Conservation (phyloP, 2,797 vertebrate genomes). For the Intellagama lesueurii region DNA sequence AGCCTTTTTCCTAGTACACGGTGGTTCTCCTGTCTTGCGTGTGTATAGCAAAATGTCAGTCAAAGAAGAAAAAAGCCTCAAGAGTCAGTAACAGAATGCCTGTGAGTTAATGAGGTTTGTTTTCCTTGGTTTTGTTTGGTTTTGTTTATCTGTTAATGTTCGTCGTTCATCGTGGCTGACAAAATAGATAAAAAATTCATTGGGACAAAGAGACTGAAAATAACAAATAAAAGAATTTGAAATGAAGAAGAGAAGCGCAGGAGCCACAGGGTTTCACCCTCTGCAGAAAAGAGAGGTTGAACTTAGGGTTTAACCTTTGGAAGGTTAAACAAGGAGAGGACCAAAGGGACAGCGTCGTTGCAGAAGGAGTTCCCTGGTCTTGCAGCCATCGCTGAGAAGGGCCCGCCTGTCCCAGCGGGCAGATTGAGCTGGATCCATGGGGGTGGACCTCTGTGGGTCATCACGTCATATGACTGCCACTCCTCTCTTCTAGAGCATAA, state of each 20-base stretch:
- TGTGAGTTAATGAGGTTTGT: background rate
- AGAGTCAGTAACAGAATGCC: too few relatives aligned
- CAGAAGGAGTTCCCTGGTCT: too few relatives aligned
- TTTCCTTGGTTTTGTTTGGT: background rate
- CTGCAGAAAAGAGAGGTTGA: background rate
- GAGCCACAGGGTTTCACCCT: background rate
- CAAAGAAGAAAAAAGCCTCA: background rate
- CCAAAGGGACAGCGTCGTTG: too few relatives aligned
- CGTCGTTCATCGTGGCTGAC: too few relatives aligned
- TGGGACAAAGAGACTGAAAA: background rate
- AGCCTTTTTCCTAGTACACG: background rate
- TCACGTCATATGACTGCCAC: too few relatives aligned
- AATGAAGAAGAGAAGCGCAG: background rate
- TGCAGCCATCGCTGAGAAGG: too few relatives aligned
- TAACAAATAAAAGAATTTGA: background rate
- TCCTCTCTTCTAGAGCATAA: too few relatives aligned
- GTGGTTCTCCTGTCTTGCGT: background rate
- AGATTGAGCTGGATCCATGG: too few relatives aligned
- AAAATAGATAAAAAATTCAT: too few relatives aligned
- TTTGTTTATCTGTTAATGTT: too few relatives aligned
- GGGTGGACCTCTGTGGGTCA: too few relatives aligned
- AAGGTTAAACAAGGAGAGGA: background rate
- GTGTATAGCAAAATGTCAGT: background rate
- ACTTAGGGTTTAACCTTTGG: background rate
- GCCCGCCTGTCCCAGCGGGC: too few relatives aligned